Base-by-base conservation (phyloP, 2,113 vertebrate species). In the Proteles cristata region DNA sequence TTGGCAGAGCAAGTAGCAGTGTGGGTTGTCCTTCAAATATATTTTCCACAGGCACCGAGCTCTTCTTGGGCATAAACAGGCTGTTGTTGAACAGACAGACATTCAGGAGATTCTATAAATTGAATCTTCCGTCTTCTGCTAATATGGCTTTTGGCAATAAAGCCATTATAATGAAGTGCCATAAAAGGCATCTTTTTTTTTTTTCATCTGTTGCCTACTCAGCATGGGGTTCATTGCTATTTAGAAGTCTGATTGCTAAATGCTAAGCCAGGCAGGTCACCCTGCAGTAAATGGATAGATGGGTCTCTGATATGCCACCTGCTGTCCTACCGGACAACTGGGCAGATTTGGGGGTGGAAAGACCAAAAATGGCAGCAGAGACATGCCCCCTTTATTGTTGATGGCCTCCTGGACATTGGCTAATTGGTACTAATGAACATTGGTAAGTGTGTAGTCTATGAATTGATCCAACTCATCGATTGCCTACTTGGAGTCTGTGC, bases 141-240 rank as follows among this genome's bases (percentile, higher is more conserved):
- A 97, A 98, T 97, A 96, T 97, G 93, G 98, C 97, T 98, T 97
- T 98, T 98, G 97, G 97, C 97, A 97, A 98, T 96, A 98, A 97
- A 98, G 86, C 55, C 94, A 97, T 98, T 98, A 98, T 98, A 95
- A 93, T 90, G 86, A 96, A 97, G 73, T 87, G 79, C 96, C 97
- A 91, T 98, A 98, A 98, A 98, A 96, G 93, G 69, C 90, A 19
- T 95, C 84, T 81, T 87, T 93, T 96, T 97, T 86, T 96, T 95
- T 98, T 98, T 96, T 97, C 88, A 88, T 98, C 97, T 97, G 97
- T 98, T 98, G 97, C 97, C 96, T 73, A 79, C 96, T 97, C 98
- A 96, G 97, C 95, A 94, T 97, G 98, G 97, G 94, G 97, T 91
- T 97, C 96, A 97, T 98, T 98, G 93, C 97, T 98, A n/a, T 95